Evolutionary conservation across 2,888 invertebrate genomes (phyloP).

Genomic region (Athetis lepigone): DNA sequence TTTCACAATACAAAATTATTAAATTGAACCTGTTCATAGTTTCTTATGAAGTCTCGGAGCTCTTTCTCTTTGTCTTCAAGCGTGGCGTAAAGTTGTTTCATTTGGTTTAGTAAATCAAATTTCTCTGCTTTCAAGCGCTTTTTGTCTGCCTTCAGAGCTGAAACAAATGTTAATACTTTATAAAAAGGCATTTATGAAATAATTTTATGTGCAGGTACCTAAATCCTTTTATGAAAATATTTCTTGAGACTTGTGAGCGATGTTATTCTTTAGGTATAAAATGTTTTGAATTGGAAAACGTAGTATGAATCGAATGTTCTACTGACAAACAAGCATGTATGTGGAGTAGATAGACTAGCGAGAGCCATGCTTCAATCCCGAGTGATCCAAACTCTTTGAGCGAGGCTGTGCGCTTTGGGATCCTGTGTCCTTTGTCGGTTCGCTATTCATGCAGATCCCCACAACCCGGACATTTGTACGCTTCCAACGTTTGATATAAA

Average conservation of each 20-base stretch:
- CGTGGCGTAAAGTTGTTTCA: slow-evolving; percentile 98
- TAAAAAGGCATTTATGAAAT: slow-evolving; percentile 22
- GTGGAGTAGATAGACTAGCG: slow-evolving; percentile 50
- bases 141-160: slow-evolving; percentile 96
- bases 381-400: slow-evolving; percentile 70
- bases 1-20: slow-evolving; percentile 41
- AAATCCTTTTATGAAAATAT: slow-evolving; percentile 14
- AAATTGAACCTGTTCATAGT: slow-evolving; percentile 95
- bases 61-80: slow-evolving; percentile 98
- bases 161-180: slow-evolving; percentile 67
- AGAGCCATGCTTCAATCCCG: slow-evolving; percentile 62
- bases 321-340: slow-evolving; percentile 43
- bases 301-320: slow-evolving; percentile 33
- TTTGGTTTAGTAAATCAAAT: slow-evolving; percentile 97
- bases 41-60: slow-evolving; percentile 97
- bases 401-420: slow-evolving; percentile 63
- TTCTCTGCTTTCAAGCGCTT: slow-evolving; percentile 98
- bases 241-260: neutral
- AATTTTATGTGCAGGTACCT: neutral
- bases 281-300: slow-evolving; percentile 12
- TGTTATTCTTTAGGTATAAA: slow-evolving; percentile 11
- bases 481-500: slow-evolving; percentile 67
- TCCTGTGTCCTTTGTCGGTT: slow-evolving; percentile 67
- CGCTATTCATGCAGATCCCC: slow-evolving; percentile 68
- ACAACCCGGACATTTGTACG: slow-evolving; percentile 68